phyloP scores from a whole-genome alignment of 2,888 invertebrate species.

The Oeneis ivallda region DNA sequence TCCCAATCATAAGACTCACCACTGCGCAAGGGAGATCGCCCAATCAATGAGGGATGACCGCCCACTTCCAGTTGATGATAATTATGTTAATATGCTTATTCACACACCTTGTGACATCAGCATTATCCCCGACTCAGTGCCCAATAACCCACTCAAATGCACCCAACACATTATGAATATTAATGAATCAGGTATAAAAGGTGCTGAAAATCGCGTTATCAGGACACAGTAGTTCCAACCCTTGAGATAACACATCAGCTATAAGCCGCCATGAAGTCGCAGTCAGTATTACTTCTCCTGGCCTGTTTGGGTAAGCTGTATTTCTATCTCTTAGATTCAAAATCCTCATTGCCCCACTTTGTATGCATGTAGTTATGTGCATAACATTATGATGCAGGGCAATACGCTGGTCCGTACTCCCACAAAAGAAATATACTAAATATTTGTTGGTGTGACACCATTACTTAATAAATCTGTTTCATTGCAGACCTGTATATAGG shows the following conservation, averaged over 20 bases:
- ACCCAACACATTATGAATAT: slow-evolving; percentile 11
- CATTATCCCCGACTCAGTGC: slow-evolving; percentile 11
- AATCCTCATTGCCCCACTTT: too few relatives aligned
- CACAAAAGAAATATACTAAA: too few relatives aligned
- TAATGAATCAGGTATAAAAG: slow-evolving; percentile 17
- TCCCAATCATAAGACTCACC: too few relatives aligned
- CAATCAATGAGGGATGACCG: background rate
- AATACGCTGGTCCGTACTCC: too few relatives aligned
- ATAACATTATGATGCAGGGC: too few relatives aligned
- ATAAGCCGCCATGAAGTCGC: background rate
- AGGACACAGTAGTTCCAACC: background rate
- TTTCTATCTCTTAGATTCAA: too few relatives aligned
- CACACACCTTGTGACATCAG: background rate
- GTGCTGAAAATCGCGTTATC: background rate
- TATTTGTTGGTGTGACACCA: too few relatives aligned
- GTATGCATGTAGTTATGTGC: too few relatives aligned
- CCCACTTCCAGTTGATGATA: background rate
- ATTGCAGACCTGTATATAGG: too few relatives aligned
- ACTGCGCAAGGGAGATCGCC: too few relatives aligned
- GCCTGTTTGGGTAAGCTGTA: slow-evolving; percentile 1
- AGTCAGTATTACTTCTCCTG: background rate
- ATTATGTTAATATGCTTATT: slow-evolving; percentile 8
- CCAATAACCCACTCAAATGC: slow-evolving; percentile 17
- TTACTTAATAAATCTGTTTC: too few relatives aligned
- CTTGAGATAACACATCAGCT: background rate